Evolutionary conservation across 2,797 vertebrate species (phyloP).

Genomic region (Myioborus miniatus): DNA sequence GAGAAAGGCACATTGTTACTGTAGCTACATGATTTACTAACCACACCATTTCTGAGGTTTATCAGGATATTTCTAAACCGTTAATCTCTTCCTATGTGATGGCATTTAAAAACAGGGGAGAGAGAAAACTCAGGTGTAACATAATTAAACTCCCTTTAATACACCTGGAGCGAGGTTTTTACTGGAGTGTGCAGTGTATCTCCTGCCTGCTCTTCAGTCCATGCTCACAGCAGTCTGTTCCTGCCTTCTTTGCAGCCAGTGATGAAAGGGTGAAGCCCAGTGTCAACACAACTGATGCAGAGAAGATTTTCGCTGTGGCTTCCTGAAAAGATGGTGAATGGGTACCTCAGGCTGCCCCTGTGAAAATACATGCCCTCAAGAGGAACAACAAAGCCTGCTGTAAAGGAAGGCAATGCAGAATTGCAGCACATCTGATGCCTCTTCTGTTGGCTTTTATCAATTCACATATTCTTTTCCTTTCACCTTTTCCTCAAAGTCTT

Average conservation of each 20-base stretch:
- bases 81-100: background rate
- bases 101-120: background rate
- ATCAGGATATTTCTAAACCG: background rate
- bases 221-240: background rate
- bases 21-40: background rate
- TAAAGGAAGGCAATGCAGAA: background rate
- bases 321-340: background rate
- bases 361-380: background rate
- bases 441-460: background rate
- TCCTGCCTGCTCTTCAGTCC: background rate
- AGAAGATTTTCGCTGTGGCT: background rate
- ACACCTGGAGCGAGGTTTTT: accelerated
- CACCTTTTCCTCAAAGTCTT: slow-evolving; percentile 1
- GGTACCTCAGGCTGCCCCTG: background rate
- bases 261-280: background rate
- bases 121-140: background rate
- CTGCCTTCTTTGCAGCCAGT: background rate
- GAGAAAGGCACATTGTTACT: background rate
- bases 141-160: background rate
- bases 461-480: background rate
- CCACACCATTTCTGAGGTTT: background rate
- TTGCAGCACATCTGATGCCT: background rate
- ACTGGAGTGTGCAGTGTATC: background rate
- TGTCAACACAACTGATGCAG: background rate
- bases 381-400: background rate